A percentile compares a stretch with the other conserved stretches of the same genome.
phyloP scores from a whole-genome alignment of 2,888 invertebrate species.

The Matsumyia berberina region DNA sequence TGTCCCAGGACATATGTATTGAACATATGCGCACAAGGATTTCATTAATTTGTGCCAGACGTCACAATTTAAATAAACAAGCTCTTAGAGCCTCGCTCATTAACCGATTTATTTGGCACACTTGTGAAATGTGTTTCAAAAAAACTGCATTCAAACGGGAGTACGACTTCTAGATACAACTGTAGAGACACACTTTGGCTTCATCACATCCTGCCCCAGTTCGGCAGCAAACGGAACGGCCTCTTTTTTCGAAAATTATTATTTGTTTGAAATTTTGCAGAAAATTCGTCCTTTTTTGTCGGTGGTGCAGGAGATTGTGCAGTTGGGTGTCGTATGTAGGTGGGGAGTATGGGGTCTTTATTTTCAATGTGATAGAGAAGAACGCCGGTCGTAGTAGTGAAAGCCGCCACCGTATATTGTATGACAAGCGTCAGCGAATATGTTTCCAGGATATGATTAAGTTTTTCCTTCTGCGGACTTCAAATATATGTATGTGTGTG shows the following conservation, averaged over 20 bases:
- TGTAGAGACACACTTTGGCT: slow-evolving; percentile 28
- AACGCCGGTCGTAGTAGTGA: neutral
- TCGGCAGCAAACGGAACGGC: neutral
- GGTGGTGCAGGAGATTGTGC: neutral
- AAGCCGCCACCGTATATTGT: slow-evolving; percentile 9
- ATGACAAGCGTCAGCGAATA: slow-evolving; percentile 39
- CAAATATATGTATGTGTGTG: neutral
- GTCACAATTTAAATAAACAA: slow-evolving; percentile 13
- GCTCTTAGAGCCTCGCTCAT: slow-evolving; percentile 24
- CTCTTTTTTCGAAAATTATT: slow-evolving; percentile 41
- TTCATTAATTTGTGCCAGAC: slow-evolving; percentile 21
- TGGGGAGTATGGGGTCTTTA: neutral
- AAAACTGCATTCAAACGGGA: neutral
- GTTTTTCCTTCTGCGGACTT: neutral
- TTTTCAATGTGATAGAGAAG: neutral
- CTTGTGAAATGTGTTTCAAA: neutral
- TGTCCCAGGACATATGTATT: too few species aligned
- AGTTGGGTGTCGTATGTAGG: slow-evolving; percentile 2
- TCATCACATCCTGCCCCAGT: slow-evolving; percentile 36
- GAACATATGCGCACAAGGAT: neutral
- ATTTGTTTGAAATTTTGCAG: slow-evolving; percentile 52
- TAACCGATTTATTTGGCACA: slow-evolving; percentile 31
- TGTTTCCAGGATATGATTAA: slow-evolving; percentile 37
- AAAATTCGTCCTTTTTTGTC: slow-evolving; percentile 33
- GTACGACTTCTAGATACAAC: slow-evolving; percentile 33